Evolutionary conservation across 2,888 invertebrate genomes (phyloP).

Genomic region (Schizaphis graminum): DNA sequence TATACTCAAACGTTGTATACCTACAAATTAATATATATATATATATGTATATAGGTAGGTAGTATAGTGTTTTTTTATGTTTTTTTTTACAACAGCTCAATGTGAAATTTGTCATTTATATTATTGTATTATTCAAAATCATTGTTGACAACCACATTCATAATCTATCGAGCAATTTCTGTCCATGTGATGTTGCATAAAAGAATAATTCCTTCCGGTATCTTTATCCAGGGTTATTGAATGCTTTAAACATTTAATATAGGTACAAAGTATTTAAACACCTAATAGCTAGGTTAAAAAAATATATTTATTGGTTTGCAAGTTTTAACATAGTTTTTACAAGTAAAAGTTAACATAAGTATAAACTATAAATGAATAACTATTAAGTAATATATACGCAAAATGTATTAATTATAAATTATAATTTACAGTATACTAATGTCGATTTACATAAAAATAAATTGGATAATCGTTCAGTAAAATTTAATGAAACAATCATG

Average conservation of each 20-base stretch:
- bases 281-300: not conserved
- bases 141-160: not conserved
- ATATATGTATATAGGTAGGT: not conserved
- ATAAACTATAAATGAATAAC: not conserved
- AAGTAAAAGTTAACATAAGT: not conserved
- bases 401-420: too few species aligned
- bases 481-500: not conserved
- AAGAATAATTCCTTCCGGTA: not conserved
- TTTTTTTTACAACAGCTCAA: not conserved
- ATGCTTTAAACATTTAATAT: not conserved
- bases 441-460: not conserved
- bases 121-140: not conserved
- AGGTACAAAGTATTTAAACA: not conserved
- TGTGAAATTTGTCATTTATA: not conserved
- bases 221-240: not conserved
- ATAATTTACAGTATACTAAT: not conserved
- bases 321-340: not conserved
- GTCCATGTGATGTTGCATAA: not conserved
- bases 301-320: not conserved
- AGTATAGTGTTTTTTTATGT: not conserved
- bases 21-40: not conserved
- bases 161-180: not conserved
- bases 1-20: not conserved
- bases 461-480: not conserved
- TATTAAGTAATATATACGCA: not conserved